These are phyloP conservation scores for Doryteuthis pealeii DNA, from an alignment of 1,140 invertebrate genomes.

Conservation along the genomic window DNA sequence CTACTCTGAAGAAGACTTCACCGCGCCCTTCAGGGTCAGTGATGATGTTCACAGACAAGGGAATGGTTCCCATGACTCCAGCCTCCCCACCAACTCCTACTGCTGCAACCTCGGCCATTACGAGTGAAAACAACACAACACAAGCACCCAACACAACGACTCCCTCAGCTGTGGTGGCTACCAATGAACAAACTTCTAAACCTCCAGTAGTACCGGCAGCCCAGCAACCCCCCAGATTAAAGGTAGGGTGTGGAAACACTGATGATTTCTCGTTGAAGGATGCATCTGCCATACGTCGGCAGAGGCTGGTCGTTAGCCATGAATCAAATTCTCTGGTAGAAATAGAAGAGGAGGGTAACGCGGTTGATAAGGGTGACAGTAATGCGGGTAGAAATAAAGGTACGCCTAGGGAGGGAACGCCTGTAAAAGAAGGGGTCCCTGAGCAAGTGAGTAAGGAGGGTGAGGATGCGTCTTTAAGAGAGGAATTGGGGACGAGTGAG, in stretches of 20 bases:
- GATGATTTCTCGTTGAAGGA: not conserved
- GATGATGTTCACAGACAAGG: constrained; percentile 5
- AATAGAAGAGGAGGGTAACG: not conserved
- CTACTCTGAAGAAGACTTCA: constrained; percentile 1
- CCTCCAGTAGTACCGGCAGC: not conserved
- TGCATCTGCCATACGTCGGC: not conserved
- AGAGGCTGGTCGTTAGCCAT: not conserved
- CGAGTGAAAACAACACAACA: not conserved
- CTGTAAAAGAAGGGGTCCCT: too few species aligned
- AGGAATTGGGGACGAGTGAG: too few species aligned
- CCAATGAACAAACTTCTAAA: too few species aligned
- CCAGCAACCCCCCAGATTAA: not conserved
- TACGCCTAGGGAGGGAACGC: too few species aligned
- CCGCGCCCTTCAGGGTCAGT: not conserved
- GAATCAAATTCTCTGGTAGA: not conserved
- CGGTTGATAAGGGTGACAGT: too few species aligned
- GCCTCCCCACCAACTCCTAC: not conserved
- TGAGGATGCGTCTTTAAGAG: too few species aligned
- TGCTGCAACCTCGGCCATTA: not conserved
- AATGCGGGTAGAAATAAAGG: too few species aligned
- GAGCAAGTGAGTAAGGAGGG: too few species aligned
- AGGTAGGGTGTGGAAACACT: not conserved
- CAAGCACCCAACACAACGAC: not conserved
- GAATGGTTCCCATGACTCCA: constrained; percentile 3
- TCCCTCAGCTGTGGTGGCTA: not conserved